phyloP scores from a whole-genome alignment of 2,888 invertebrate genomes.

The Calameuta idolon region DNA sequence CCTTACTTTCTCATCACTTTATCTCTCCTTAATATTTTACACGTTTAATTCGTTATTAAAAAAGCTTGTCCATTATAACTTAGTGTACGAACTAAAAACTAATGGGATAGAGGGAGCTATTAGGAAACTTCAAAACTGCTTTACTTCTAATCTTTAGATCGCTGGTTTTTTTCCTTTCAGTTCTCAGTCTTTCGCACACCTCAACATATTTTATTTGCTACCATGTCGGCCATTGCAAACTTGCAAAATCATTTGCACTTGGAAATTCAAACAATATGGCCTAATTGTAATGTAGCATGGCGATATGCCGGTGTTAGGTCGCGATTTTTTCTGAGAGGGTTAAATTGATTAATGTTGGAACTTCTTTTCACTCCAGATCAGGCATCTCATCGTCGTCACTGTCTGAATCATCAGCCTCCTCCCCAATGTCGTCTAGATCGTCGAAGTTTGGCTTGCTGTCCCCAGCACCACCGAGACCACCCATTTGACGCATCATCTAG shows the following conservation, averaged over 20 bases:
- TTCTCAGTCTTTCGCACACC: conserved; percentile 37
- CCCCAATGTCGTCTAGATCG: conserved; percentile 76
- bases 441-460: conserved; percentile 79
- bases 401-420: conserved; percentile 73
- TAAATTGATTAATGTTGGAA: conserved; percentile 31
- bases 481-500: conserved; percentile 80
- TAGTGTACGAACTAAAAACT: conserved; percentile 55
- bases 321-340: conserved; percentile 40
- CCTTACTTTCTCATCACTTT: conserved; percentile 32
- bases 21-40: conserved; percentile 52
- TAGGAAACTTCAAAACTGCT: conserved; percentile 37
- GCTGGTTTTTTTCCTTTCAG: conserved; percentile 27
- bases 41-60: conserved; percentile 55
- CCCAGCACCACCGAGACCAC: conserved; percentile 71
- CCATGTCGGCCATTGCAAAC: conserved; percentile 34
- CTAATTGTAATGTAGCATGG: conserved; percentile 41
- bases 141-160: conserved; percentile 37
- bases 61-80: conserved; percentile 60
- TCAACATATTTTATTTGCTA: conserved; percentile 32
- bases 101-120: conserved; percentile 33
- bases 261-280: conserved; percentile 45
- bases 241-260: conserved; percentile 47
- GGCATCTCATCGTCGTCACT: conserved; percentile 82
- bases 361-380: conserved; percentile 74
- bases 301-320: conserved; percentile 43